phyloP scores from a whole-genome alignment of 2,888 invertebrate species.

The Dasysyrphus albostriatus region DNA sequence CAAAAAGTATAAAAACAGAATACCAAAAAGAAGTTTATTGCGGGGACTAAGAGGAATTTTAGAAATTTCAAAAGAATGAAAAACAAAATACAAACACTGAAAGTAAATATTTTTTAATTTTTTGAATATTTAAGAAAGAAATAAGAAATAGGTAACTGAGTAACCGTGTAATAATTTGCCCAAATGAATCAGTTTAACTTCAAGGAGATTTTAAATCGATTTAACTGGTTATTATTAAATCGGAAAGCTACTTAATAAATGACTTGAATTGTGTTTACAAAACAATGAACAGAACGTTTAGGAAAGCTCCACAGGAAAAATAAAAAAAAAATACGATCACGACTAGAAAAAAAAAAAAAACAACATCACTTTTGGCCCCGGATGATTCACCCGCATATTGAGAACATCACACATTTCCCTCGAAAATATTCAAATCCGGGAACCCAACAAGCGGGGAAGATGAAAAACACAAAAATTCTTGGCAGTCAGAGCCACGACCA shows the following conservation, averaged over 20 bases:
- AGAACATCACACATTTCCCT: conserved; percentile 42
- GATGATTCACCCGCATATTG: conserved; percentile 50
- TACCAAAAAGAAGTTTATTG: too few relatives aligned
- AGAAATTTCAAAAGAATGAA: too few relatives aligned
- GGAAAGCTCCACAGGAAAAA: neutral
- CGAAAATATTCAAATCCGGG: conserved; percentile 18
- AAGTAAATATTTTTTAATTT: too few relatives aligned
- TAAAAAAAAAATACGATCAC: conserved; percentile 25
- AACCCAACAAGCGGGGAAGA: conserved; percentile 25
- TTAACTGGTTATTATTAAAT: neutral
- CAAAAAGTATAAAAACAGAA: too few relatives aligned
- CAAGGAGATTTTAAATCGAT: too few relatives aligned
- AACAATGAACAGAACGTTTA: neutral
- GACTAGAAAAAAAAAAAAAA: conserved; percentile 24
- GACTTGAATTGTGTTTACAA: neutral
- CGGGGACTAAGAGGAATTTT: too few relatives aligned
- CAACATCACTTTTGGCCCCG: neutral
- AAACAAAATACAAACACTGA: too few relatives aligned
- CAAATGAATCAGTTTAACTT: too few relatives aligned
- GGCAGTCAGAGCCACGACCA: conserved; percentile 50
- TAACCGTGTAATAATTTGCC: too few relatives aligned
- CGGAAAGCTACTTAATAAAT: neutral
- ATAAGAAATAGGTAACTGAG: too few relatives aligned
- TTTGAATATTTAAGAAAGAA: too few relatives aligned
- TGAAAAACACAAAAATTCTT: conserved; percentile 54